These are phyloP conservation scores for Nyctereutes procyonoides DNA, from an alignment of 2,113 vertebrate genomes.

Conservation along the genomic window DNA sequence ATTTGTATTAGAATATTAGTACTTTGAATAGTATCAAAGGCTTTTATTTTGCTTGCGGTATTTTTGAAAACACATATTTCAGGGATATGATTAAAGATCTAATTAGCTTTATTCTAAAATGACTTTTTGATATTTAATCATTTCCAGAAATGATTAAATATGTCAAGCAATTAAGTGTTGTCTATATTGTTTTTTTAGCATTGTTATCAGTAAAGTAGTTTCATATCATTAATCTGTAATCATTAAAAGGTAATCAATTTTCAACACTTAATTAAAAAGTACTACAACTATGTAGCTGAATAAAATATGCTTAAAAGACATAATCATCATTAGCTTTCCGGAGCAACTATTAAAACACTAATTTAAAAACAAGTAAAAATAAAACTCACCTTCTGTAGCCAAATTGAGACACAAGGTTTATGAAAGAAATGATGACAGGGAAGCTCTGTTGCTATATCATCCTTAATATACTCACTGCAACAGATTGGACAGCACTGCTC, in stretches of 20 bases:
- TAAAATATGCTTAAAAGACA: not conserved
- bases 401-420: constrained; percentile 88
- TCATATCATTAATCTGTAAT: not conserved
- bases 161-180: not conserved
- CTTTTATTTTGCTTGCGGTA: not conserved
- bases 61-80: constrained; percentile 33
- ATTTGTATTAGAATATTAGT: not conserved
- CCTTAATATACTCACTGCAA: constrained; percentile 89
- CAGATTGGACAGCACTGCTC: constrained; percentile 91
- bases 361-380: not conserved
- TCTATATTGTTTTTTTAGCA: not conserved
- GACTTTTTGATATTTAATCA: not conserved
- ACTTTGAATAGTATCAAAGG: not conserved
- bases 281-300: not conserved
- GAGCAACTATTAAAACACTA: not conserved
- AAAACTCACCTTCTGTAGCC: constrained; percentile 89
- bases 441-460: constrained; percentile 89
- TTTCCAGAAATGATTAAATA: not conserved
- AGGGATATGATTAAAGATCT: not conserved
- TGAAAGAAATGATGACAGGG: constrained; percentile 92
- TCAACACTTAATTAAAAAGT: not conserved
- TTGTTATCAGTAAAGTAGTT: not conserved
- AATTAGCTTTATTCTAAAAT: not conserved
- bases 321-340: not conserved
- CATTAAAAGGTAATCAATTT: constrained; percentile 30